Percentiles rank a stretch among this genome's conserved stretches.
Conservation (phyloP, 2,888 invertebrate species). For the Criorhina ranunculi region DNA sequence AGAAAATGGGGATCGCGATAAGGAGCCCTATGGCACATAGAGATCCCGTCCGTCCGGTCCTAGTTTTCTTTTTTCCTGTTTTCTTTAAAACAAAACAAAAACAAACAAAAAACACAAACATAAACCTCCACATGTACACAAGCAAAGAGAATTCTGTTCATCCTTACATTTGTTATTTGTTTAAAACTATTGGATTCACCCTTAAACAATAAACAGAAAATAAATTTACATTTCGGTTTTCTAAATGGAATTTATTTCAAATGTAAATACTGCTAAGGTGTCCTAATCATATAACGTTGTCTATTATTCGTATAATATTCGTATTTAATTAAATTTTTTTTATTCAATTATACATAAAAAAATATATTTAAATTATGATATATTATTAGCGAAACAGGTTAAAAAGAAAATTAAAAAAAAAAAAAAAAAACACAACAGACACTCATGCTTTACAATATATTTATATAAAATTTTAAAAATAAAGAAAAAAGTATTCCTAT, state of each 20-base stretch:
- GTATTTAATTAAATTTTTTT: slow-evolving; percentile 37
- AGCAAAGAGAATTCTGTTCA: background rate
- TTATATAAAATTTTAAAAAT: slow-evolving; percentile 14
- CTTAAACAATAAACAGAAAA: background rate
- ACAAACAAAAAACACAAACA: slow-evolving; percentile 8
- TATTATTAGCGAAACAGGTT: slow-evolving; percentile 44
- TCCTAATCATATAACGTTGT: slow-evolving; percentile 39
- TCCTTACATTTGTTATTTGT: slow-evolving; percentile 5
- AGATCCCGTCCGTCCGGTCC: slow-evolving; percentile 84
- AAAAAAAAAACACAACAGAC: slow-evolving; percentile 15
- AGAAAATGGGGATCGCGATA: slow-evolving; percentile 86
- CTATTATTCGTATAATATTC: slow-evolving; percentile 54
- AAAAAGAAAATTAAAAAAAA: slow-evolving; percentile 17
- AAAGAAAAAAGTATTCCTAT: slow-evolving; percentile 27
- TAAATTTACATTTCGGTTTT: slow-evolving; percentile 8
- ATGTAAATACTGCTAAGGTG: slow-evolving; percentile 57
- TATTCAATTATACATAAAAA: slow-evolving; percentile 34
- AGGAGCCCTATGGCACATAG: slow-evolving; percentile 83
- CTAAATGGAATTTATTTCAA: slow-evolving; percentile 21
- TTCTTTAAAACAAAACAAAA: slow-evolving; percentile 80
- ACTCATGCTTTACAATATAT: background rate
- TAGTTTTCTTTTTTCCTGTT: slow-evolving; percentile 85
- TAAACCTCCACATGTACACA: slow-evolving; percentile 18
- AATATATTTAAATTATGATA: slow-evolving; percentile 39
- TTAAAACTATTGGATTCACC: background rate